Conservation (phyloP, 2,888 invertebrate species). For the Tiliacea citrago region DNA sequence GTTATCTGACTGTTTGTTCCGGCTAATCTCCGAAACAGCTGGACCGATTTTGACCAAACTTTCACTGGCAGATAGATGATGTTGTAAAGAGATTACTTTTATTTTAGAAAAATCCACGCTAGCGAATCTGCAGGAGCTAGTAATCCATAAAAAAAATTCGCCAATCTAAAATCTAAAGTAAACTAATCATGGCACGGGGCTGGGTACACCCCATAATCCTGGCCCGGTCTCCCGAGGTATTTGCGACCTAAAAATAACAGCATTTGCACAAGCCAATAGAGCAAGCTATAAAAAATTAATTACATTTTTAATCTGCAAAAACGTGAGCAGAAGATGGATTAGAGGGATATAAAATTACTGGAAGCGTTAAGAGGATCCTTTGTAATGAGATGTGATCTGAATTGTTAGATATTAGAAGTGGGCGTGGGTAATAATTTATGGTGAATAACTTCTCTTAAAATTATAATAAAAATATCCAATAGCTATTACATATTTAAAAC, state of each 20-base stretch:
- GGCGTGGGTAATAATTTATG: neutral
- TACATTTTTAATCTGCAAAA: constrained; percentile 89
- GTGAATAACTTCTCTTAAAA: neutral
- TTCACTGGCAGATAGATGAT: no score
- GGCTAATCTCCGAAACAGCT: no score
- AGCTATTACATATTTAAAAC: neutral
- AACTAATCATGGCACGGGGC: constrained; percentile 49
- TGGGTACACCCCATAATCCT: constrained; percentile 75
- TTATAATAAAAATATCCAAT: neutral
- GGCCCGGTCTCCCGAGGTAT: constrained; percentile 70
- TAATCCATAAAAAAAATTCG: neutral
- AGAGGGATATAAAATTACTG: constrained; percentile 63
- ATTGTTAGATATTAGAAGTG: neutral
- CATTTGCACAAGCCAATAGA: constrained; percentile 86
- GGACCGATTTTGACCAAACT: no score
- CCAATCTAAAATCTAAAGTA: constrained; percentile 18
- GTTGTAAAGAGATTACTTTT: no score
- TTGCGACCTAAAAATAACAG: constrained; percentile 82
- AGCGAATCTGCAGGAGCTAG: no score
- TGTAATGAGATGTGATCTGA: neutral
- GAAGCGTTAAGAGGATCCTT: constrained; percentile 64
- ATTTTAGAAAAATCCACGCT: no score
- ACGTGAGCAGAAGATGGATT: constrained; percentile 80
- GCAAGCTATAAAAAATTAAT: constrained; percentile 88
- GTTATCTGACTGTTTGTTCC: no score